phyloP scores from a whole-genome alignment of 2,797 vertebrate species.

The Silurus aristotelis region DNA sequence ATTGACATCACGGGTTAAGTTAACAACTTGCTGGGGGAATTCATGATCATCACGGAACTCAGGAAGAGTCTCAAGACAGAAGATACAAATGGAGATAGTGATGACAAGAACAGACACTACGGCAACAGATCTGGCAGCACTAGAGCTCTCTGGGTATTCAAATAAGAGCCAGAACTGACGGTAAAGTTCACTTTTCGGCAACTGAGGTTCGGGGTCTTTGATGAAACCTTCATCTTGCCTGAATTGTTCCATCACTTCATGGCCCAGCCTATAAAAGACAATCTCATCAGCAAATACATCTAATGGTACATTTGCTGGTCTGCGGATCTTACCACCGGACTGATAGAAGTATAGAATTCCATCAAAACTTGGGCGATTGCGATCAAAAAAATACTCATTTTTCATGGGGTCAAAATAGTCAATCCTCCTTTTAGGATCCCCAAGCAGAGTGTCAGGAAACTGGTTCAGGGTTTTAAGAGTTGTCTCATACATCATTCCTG shows the following conservation, averaged over 20 bases:
- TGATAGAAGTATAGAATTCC: constrained; percentile 97
- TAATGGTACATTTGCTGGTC: constrained; percentile 92
- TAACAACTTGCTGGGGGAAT: constrained; percentile 57
- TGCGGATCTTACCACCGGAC: constrained; percentile 90
- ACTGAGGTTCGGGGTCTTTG: constrained; percentile 83
- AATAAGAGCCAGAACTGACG: constrained; percentile 97
- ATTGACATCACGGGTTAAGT: constrained; percentile 70
- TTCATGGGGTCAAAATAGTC: constrained; percentile 94
- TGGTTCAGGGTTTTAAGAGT: constrained; percentile 90
- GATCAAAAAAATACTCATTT: constrained; percentile 97
- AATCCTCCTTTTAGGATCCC: constrained; percentile 88
- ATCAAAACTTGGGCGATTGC: constrained; percentile 95
- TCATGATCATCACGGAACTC: constrained; percentile 84
- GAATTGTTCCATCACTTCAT: constrained; percentile 94
- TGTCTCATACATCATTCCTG: constrained; percentile 92
- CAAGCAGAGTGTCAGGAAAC: constrained; percentile 92
- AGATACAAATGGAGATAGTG: constrained; percentile 95
- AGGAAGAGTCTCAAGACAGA: constrained; percentile 95
- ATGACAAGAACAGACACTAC: constrained; percentile 94
- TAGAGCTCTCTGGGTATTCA: constrained; percentile 96
- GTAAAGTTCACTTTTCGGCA: constrained; percentile 88
- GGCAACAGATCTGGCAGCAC: constrained; percentile 87
- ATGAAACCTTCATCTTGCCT: constrained; percentile 94
- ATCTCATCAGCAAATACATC: constrained; percentile 96
- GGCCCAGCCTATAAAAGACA: constrained; percentile 91